Percentiles rank a stretch among this genome's conserved stretches.
These are phyloP conservation scores for Piprites chloris DNA, from an alignment of 2,113 vertebrate genomes.

Conservation along the genomic window DNA sequence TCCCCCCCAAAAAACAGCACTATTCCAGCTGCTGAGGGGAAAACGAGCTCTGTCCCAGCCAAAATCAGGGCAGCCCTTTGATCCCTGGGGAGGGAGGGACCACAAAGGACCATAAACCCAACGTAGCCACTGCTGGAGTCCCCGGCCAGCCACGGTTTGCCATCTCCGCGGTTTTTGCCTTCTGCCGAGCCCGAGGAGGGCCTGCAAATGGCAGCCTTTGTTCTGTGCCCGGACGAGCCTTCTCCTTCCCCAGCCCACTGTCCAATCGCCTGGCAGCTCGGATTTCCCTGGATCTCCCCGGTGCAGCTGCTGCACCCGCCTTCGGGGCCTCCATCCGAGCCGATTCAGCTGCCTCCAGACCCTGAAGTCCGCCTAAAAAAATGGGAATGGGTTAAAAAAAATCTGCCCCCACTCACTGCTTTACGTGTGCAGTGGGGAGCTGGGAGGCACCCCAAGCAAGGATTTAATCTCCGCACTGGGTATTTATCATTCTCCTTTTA, in stretches of 20 bases:
- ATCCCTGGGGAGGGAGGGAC: neutral
- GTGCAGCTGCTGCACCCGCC: neutral
- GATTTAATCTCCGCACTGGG: neutral
- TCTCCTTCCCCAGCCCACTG: neutral
- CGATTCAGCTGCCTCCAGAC: neutral
- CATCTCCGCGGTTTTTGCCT: neutral
- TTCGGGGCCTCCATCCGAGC: neutral
- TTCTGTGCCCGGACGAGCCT: conserved; percentile 34
- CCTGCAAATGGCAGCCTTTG: conserved; percentile 66
- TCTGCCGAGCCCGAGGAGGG: neutral
- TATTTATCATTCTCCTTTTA: neutral
- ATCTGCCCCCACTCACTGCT: accelerated
- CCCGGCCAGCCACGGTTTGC: neutral
- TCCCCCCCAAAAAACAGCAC: neutral
- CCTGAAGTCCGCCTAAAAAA: neutral
- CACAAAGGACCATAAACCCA: neutral
- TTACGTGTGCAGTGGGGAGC: accelerated
- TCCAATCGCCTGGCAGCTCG: neutral
- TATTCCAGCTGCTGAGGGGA: accelerated
- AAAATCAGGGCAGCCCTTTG: neutral
- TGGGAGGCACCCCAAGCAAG: accelerated
- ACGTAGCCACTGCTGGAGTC: neutral
- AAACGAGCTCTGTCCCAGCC: neutral
- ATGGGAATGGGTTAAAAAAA: neutral
- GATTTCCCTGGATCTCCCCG: neutral